A percentile compares a stretch with the other conserved stretches of the same genome.
phyloP scores from a whole-genome alignment of 2,797 vertebrate species.

The Pseudochirops corinnae region DNA sequence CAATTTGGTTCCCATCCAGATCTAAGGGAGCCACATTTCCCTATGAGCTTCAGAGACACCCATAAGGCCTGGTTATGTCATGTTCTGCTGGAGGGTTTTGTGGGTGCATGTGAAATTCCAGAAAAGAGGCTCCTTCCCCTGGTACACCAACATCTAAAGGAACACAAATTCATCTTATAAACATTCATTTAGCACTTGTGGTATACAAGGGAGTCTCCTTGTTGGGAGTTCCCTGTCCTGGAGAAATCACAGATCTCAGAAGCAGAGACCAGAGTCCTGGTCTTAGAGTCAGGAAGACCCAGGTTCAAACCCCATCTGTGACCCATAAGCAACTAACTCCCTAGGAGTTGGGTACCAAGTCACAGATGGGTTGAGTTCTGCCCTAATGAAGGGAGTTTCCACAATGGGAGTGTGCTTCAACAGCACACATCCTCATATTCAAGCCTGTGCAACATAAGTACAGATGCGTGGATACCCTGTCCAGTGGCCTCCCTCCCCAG shows the following conservation, averaged over 20 bases:
- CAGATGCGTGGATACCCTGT: neutral
- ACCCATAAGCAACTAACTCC: neutral
- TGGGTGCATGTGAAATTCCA: neutral
- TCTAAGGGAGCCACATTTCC: neutral
- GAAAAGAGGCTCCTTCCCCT: neutral
- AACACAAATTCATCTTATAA: neutral
- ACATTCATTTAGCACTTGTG: neutral
- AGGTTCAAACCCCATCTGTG: neutral
- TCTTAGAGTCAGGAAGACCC: neutral
- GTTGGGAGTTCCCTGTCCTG: neutral
- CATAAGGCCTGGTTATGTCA: neutral
- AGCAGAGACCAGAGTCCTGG: neutral
- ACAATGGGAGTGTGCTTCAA: neutral
- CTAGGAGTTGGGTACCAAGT: neutral
- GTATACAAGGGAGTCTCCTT: neutral
- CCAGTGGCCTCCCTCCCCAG: neutral
- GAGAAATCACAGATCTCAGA: neutral
- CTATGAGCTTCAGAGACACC: neutral
- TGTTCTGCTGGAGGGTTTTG: neutral
- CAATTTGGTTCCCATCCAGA: neutral
- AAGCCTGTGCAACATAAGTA: neutral
- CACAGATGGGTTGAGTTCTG: neutral
- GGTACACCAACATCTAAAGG: neutral
- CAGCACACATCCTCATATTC: neutral
- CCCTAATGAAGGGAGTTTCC: neutral